Percentiles rank a stretch among this genome's conserved stretches.
Conservation (phyloP, 2,888 invertebrate genomes). For the Andricus quercusramuli region DNA sequence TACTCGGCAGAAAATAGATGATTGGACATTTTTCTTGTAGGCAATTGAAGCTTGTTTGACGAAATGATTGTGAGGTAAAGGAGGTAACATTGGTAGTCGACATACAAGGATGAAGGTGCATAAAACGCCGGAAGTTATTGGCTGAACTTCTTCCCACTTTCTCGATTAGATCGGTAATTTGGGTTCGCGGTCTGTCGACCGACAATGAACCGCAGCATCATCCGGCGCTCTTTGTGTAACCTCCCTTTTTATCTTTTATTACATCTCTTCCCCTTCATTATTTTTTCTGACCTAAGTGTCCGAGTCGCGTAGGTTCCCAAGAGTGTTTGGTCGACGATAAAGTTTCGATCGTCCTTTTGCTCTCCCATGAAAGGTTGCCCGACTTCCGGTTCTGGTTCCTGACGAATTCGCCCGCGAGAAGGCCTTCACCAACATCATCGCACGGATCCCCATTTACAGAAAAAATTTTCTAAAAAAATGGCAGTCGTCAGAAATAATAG, state of each 20-base stretch:
- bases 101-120: slow-evolving; percentile 3
- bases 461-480: neutral
- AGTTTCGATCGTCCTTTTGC: slow-evolving; percentile 49
- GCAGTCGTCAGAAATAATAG: neutral
- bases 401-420: slow-evolving; percentile 34
- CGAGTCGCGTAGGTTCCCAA: slow-evolving; percentile 37
- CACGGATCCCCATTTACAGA: neutral
- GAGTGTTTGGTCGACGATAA: slow-evolving; percentile 49
- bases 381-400: slow-evolving; percentile 62
- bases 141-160: slow-evolving; percentile 43
- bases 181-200: slow-evolving; percentile 49
- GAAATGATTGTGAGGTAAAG: neutral
- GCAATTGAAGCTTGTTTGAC: slow-evolving; percentile 2
- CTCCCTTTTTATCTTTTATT: slow-evolving; percentile 58
- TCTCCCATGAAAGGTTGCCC: slow-evolving; percentile 56
- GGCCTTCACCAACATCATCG: slow-evolving; percentile 32
- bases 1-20: neutral
- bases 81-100: neutral
- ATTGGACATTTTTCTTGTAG: neutral
- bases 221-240: slow-evolving; percentile 60
- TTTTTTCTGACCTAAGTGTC: slow-evolving; percentile 40
- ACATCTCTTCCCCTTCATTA: slow-evolving; percentile 49
- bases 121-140: slow-evolving; percentile 53
- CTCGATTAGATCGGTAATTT: slow-evolving; percentile 60
- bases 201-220: slow-evolving; percentile 62